phyloP scores from a whole-genome alignment of 92 coral and sea anemone species.

The Zoanthus solanderi region DNA sequence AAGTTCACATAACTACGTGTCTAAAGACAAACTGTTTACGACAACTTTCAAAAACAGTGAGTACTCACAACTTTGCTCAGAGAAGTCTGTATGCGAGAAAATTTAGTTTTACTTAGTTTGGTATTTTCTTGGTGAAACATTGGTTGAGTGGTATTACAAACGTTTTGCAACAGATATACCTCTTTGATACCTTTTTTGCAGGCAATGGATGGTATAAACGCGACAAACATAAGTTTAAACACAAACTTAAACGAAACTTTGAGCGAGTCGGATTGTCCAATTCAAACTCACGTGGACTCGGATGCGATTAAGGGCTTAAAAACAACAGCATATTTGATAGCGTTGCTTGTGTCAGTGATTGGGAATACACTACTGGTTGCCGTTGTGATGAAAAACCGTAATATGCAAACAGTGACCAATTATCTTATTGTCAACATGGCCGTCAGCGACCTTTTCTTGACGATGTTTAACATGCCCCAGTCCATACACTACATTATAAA shows the following conservation, averaged over 20 bases:
- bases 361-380: conserved; percentile 81
- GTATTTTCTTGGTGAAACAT: not conserved
- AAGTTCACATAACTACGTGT: conserved; percentile 5
- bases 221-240: not conserved
- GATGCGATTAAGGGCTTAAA: conserved; percentile 11
- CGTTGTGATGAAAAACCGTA: conserved; percentile 74
- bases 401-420: conserved; percentile 88
- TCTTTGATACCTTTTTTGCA: not conserved
- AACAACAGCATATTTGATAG: conserved; percentile 62
- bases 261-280: not conserved
- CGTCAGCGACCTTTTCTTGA: conserved; percentile 75
- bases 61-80: not conserved
- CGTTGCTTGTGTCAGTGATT: conserved; percentile 62
- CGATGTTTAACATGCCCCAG: conserved; percentile 76
- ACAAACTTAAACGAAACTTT: not conserved
- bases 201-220: not conserved
- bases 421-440: conserved; percentile 91
- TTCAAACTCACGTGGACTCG: not conserved
- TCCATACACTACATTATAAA: conserved; percentile 40
- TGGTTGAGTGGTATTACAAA: not conserved
- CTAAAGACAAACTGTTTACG: not conserved
- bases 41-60: not conserved
- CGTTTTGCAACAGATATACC: not conserved
- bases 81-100: not conserved
- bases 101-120: not conserved